These are phyloP conservation scores for Aplochiton taeniatus DNA, from an alignment of 2,797 vertebrate species.

Conservation along the genomic window DNA sequence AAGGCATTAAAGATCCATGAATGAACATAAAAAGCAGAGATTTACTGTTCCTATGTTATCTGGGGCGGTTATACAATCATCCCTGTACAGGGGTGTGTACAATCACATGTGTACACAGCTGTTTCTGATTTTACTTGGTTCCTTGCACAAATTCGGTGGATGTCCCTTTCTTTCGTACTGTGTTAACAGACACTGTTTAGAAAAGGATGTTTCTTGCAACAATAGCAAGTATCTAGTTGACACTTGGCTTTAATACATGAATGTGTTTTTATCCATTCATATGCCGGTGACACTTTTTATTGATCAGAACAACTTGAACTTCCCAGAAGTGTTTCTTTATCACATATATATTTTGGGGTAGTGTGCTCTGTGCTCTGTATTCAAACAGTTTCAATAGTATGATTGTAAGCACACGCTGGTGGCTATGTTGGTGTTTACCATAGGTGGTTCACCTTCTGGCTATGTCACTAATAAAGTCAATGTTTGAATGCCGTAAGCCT, in stretches of 20 bases:
- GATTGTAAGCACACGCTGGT: conserved; percentile 23
- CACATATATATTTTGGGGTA: no score
- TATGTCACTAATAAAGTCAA: conserved; percentile 54
- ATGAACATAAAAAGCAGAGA: conserved; percentile 27
- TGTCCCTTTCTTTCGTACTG: conserved; percentile 15
- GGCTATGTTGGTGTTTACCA: conserved; percentile 53
- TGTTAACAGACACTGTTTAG: background rate
- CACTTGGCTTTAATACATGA: no score
- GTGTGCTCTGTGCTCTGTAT: no score
- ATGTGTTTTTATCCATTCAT: no score
- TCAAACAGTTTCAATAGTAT: background rate
- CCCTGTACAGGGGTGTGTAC: conserved; percentile 45
- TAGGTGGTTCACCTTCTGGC: conserved; percentile 37
- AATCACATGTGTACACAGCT: conserved; percentile 50
- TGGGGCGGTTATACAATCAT: conserved; percentile 49
- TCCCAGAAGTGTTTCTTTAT: no score
- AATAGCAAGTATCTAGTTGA: no score
- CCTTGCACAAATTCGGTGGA: conserved; percentile 18
- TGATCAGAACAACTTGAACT: no score
- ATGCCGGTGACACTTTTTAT: no score
- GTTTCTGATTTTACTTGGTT: conserved; percentile 61
- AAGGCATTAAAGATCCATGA: conserved; percentile 4
- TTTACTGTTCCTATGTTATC: conserved; percentile 49
- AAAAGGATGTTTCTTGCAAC: no score
- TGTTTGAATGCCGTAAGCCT: conserved; percentile 28